Base-by-base conservation (phyloP, 2,113 vertebrate genomes). In the Sinocyclocheilus anshuiensis region DNA sequence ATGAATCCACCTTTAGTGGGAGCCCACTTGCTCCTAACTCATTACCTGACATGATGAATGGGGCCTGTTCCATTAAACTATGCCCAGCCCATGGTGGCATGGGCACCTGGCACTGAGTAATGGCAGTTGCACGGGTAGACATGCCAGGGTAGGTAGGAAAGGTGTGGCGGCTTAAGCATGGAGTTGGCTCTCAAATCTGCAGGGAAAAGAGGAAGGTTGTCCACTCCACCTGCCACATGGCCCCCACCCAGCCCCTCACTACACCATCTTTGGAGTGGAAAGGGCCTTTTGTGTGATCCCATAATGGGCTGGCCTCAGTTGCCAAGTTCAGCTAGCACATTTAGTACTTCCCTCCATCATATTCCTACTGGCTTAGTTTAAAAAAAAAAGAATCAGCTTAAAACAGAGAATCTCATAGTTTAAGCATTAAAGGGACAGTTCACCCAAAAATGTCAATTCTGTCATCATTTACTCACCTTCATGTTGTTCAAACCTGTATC, bases 41-140 rank as follows among this genome's bases (percentile, higher is more conserved):
- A 93, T 94, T 95, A 93, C 92, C 92, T 92, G 94, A 92, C 92
- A 92, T 94, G 93, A 94, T 94, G 91, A 92, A 95, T 93, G 91
- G 79, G 89, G 50, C 85, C 65, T 80, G 90, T 89, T 88, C 89
- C 87, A 90, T 94, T 94, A 93, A 94, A 92, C 93, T 92, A 92
- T 91, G 88, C 86, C 90, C 91, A 92, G 48, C 78, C 15, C 63
- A 6, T 75, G 69, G 86, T 87, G 86, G 71, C 24, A 48, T 22
- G 29, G 29, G 12, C 42, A 50, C 89, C 90, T 93, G 92, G 88
- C 90, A 85, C 90, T 92, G 92, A 93, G 87, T 92, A 92, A 94
- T 93, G 90, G 91, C 69, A 72, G 45, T 45, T 74, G 77, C n/a
- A 15, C 11, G 12, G 24, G 50, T 24, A 74, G 53, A 57, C 5